Conservation (phyloP, 2,888 invertebrate genomes). For the Brassicogethes aeneus region DNA sequence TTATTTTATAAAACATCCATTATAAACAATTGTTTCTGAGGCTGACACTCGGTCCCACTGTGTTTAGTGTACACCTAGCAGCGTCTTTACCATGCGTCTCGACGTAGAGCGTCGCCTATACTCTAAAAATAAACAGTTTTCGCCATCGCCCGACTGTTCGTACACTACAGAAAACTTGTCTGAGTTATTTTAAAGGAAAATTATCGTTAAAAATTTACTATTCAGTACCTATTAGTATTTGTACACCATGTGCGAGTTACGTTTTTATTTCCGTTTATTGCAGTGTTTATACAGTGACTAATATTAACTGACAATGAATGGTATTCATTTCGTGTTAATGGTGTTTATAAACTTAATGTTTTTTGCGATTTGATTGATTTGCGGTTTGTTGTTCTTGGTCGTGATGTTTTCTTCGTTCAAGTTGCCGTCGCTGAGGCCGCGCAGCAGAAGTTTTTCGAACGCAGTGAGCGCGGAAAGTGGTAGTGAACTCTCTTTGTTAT, state of each 20-base stretch:
- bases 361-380: neutral
- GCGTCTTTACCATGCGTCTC: too few relatives aligned
- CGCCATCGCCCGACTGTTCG: conserved; percentile 22
- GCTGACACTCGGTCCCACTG: neutral
- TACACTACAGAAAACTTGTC: neutral
- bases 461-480: conserved; percentile 29
- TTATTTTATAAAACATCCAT: too few relatives aligned
- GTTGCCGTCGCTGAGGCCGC: conserved; percentile 44
- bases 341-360: neutral
- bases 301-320: neutral
- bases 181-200: too few relatives aligned
- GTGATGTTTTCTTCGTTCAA: conserved; percentile 55
- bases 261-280: neutral
- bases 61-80: too few relatives aligned
- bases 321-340: neutral
- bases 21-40: neutral
- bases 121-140: conserved; percentile 34
- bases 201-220: too few relatives aligned
- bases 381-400: too few relatives aligned
- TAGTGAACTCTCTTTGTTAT: conserved; percentile 38
- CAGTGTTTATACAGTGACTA: neutral
- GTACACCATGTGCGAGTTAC: too few relatives aligned
- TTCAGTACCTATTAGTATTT: too few relatives aligned
- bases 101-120: conserved; percentile 3
- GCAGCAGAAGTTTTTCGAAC: conserved; percentile 46